Evolutionary conservation across 64 coral and sea anemone species (phyloP), one percentile per base, ranked within the genome.

Genomic region (Pocillopora damicornis): DNA sequence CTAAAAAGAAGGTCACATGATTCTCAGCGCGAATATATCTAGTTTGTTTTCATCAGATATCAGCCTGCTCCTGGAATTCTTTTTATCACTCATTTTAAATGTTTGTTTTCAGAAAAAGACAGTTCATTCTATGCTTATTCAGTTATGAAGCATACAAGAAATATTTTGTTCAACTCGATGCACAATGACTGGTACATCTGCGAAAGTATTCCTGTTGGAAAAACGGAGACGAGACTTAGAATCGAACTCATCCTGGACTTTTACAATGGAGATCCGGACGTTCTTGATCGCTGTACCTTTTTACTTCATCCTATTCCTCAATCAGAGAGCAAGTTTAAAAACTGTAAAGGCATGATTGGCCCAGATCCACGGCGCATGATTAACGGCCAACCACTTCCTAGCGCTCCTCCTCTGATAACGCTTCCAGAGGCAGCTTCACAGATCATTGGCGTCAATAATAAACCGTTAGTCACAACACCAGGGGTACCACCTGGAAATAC

Each of bases 101-200:
- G 12, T 15, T 30, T 35, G 13, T 66, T 25, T 65, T 26, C 59
- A 91, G 80, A 91, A 86, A 35, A 15, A 35, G 67, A 81, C 63
- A 76, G 79, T 35, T 83, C 89, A 20, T 91, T 91, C 15, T 22
- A 22, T 35, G 18, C 75, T 22, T 91, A 63, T 74, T 58, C 17
- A 17, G 74, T 75, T 15, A 58, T 86, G 74, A 91, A 9, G 37
- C 67, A 67, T 1, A 37, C 30, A 36, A 34, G 80, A 9, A 72
- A 84, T 58, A 71, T 84, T 22, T 63, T 84, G 12, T 84, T 84
- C 7, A 91, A 83, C 25, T 58, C 91, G 18, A 76, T 86, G 80
- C 87, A 89, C 58, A 79, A 82, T 5, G 94, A 91, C 56, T 95
- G 94, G 94, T 95, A 86, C n/a, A 68, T 92, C 16, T 95, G 94